Conservation (phyloP, 2,113 vertebrate species). For the Morone chrysops region DNA sequence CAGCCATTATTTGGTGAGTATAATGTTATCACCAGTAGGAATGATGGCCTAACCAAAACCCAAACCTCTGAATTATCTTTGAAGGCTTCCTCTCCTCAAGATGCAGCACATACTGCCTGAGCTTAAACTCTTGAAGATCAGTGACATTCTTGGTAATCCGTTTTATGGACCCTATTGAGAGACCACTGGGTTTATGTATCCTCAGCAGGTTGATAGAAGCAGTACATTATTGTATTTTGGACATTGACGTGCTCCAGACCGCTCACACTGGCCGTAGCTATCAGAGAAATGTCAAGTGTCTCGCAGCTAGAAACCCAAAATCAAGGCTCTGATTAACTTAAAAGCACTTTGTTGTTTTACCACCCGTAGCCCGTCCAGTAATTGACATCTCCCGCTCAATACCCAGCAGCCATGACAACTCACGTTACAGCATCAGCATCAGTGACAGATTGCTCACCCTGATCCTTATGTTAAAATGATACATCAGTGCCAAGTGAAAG, state of each 20-base stretch:
- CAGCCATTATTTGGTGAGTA: not conserved
- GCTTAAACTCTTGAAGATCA: not conserved
- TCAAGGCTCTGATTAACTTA: constrained; percentile 29
- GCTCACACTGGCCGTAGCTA: not conserved
- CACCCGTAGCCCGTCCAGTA: constrained; percentile 38
- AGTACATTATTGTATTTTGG: constrained; percentile 13
- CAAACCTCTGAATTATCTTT: not conserved
- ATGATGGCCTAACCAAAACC: not conserved
- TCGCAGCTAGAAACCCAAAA: constrained; percentile 1
- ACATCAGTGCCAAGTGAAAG: constrained; percentile 68
- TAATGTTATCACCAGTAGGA: not conserved
- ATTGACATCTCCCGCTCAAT: constrained; percentile 51
- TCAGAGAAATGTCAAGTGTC: constrained; percentile 29
- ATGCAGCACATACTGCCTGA: not conserved
- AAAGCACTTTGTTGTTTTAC: constrained; percentile 61
- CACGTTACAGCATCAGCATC: constrained; percentile 53
- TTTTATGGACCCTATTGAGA: not conserved
- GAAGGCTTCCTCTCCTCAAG: not conserved
- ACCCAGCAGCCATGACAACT: constrained; percentile 44
- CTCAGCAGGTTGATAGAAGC: not conserved
- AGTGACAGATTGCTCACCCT: constrained; percentile 66
- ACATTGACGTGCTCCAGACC: not conserved
- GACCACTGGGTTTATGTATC: not conserved
- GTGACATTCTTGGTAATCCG: not conserved
- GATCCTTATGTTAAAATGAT: constrained; percentile 71